A percentile compares a stretch with the other conserved stretches of the same genome.
Evolutionary conservation across 1,140 invertebrate species (phyloP).

Genomic region (Lethrus apterus): DNA sequence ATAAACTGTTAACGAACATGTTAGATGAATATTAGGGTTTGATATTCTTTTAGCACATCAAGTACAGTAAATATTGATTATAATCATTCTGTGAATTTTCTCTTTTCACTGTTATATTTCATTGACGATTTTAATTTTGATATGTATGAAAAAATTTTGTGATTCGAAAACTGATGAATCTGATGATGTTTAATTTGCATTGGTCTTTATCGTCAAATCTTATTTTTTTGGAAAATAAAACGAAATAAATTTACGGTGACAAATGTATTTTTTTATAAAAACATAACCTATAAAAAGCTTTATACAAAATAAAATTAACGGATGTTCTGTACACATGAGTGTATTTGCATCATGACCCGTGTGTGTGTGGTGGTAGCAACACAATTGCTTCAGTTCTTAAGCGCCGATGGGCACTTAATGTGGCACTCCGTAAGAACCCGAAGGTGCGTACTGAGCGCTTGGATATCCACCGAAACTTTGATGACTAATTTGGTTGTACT

Average conservation of each 20-base stretch:
- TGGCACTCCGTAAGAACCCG: constrained; percentile 55
- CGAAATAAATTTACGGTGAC: constrained; percentile 43
- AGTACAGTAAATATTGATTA: too few relatives aligned
- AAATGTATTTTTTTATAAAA: constrained; percentile 43
- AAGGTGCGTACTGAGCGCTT: constrained; percentile 41
- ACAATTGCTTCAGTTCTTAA: constrained; percentile 15
- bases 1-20: too few relatives aligned
- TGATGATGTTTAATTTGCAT: too few relatives aligned
- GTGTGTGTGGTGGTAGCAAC: constrained; percentile 24
- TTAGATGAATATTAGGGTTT: too few relatives aligned
- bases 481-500: constrained; percentile 53
- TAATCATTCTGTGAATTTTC: too few relatives aligned
- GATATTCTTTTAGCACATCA: too few relatives aligned
- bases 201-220: too few relatives aligned
- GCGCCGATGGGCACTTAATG: constrained; percentile 25
- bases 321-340: constrained; percentile 24
- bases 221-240: too few relatives aligned
- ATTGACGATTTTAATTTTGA: too few relatives aligned
- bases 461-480: constrained; percentile 43
- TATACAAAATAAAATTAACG: constrained; percentile 40
- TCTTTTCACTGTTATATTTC: too few relatives aligned
- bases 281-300: constrained; percentile 42
- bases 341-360: constrained; percentile 41
- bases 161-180: too few relatives aligned
- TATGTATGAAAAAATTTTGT: too few relatives aligned